Base-by-base conservation (phyloP, 2,888 invertebrate genomes). In the Eupelmus urozonus region DNA sequence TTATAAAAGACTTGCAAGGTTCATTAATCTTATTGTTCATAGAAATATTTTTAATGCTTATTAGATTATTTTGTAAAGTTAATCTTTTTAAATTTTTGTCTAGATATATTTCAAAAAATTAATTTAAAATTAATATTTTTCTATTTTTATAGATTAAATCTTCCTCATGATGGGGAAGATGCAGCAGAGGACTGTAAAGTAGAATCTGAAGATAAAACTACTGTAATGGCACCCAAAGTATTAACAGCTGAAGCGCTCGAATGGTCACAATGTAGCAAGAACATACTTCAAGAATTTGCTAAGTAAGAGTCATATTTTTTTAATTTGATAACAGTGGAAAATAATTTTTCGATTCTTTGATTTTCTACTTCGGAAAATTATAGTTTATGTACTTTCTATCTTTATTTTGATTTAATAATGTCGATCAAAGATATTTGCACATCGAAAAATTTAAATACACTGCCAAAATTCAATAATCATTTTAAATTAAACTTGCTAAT, bases 241-340 rank as follows among this genome's bases (percentile, higher is more conserved):
- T 7, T 13, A 34, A 1, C n/a, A 1, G 66, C 34, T 16, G 34
- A 53, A 27, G 13, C 18, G 9, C 11, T 66, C 20, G 11, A 11
- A 13, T 66, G 66, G 66, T 66, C 66, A 20, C 18, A 53, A 13
- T 66, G 66, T 34, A 66, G 66, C 20, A 34, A 29, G 20, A 20
- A 34, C 16, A 34, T 34, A 34, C 66, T 66, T 53, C 23, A 5
- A 16, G 25, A 63, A 1, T 63, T 63, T 2, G 25, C 63, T 1
- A 45, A 45, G 63, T 63, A 63, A 63, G 23, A 40, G 27, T 18
- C 27, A 25, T n/a, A 16, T 13, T 16, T n/a, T 27, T 53, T 2
- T 53, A 29, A 23, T 23, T 53, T 9, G 23, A 20, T 20, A 34
- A 18, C 16, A 9, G n/a, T n/a, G n/a, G n/a, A n/a, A n/a, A n/a